Base-by-base conservation (phyloP, 2,113 vertebrate species). In the Sporophila hypoxantha region DNA sequence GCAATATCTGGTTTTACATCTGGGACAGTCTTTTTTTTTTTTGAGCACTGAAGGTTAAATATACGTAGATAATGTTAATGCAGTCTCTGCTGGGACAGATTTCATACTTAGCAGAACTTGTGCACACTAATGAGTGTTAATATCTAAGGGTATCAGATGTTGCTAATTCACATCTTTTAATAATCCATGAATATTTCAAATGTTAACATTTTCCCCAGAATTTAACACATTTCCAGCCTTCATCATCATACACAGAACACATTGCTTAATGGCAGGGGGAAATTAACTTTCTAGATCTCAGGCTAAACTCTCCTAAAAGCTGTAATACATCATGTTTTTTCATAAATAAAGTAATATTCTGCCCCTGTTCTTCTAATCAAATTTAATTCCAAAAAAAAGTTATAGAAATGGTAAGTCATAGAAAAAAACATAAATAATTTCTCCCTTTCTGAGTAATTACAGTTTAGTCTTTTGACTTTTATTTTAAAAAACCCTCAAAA, bases 181-280 rank as follows among this genome's bases (percentile, higher is more conserved):
- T 86, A 89, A 90, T 23, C 41, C 39, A 73, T 57, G 53, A 92
- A 91, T 85, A 90, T 76, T 83, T 84, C 30, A 87, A 87, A 89
- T 67, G 76, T 71, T 92, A 89, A 84, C 46, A 82, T 86, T 79
- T 86, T 12, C 50, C 44, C 59, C 30, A 55, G 75, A 79, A 88
- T 82, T 81, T 73, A 75, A 30, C 37, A 89, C 14, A 29, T 78
- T 88, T 94, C 89, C n/a, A 69, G 17, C 27, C 74, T 82, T 71
- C 47, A 59, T 59, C 69, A 55, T 60, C 56, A 57, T 41, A 76
- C 11, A 77, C 29, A 73, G 42, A 86, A 76, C 69, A 44, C 20
- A 55, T 36, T 73, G 26, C 56, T 81, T 79, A 78, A 67, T 17
- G 41, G n/a, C 27, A 70, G 12, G 5, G 21, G 17, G 16, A 77